A percentile compares a stretch with the other conserved stretches of the same genome.
Evolutionary conservation across 2,113 vertebrate genomes (phyloP).

Genomic region (Chamaea fasciata): DNA sequence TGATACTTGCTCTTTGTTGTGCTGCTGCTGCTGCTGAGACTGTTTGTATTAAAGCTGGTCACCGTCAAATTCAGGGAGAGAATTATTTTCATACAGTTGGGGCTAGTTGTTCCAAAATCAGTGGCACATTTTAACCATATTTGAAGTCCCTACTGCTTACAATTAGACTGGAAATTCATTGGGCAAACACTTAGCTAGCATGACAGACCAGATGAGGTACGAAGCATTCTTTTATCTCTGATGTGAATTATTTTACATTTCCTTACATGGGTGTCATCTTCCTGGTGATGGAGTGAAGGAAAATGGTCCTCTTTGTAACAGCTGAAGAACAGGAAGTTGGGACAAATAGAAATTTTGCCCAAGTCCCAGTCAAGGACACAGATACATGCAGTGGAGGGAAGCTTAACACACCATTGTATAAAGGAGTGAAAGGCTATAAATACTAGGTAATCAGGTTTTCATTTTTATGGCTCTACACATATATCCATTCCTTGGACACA

Average conservation of each 20-base stretch:
- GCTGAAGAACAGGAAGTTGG: neutral
- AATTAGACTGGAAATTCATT: neutral
- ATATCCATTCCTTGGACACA: neutral
- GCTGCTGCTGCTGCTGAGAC: neutral
- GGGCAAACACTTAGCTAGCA: neutral
- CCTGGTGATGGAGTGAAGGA: neutral
- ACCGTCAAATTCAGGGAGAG: neutral
- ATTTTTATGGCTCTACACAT: neutral
- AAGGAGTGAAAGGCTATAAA: neutral
- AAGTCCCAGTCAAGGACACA: neutral
- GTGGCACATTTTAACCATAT: neutral
- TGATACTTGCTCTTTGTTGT: neutral
- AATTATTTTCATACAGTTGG: neutral
- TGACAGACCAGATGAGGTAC: neutral
- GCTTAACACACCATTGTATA: neutral
- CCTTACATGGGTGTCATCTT: neutral
- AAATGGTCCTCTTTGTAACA: neutral
- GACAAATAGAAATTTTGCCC: constrained; percentile 7
- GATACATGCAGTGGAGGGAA: neutral
- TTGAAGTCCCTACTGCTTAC: neutral
- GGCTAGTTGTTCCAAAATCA: neutral
- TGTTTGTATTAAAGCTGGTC: neutral
- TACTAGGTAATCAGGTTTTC: neutral
- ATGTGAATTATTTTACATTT: neutral
- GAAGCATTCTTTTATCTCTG: neutral